These are phyloP conservation scores for Tringa solitaria DNA, from an alignment of 2,113 vertebrate genomes.

Conservation along the genomic window DNA sequence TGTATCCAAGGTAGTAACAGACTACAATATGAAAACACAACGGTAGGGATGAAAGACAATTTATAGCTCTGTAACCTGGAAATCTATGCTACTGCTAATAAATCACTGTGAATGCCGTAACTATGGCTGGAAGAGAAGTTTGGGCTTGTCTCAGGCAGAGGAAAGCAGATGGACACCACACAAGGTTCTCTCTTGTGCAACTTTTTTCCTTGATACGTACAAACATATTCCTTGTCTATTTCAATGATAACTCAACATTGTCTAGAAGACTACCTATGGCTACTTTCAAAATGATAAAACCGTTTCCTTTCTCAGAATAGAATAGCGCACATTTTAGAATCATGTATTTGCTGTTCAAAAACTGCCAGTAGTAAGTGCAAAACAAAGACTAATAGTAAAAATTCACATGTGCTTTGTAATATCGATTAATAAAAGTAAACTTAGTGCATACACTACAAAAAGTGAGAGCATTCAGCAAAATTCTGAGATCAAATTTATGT, in stretches of 20 bases:
- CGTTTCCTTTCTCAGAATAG: neutral
- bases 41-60: neutral
- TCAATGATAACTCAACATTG: neutral
- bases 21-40: neutral
- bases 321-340: neutral
- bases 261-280: neutral
- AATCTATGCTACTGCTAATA: neutral
- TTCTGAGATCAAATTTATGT: neutral
- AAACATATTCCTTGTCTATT: neutral
- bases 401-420: neutral
- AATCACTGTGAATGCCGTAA: neutral
- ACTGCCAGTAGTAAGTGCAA: neutral
- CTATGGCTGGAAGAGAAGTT: neutral
- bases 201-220: neutral
- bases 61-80: neutral
- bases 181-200: neutral
- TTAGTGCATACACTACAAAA: neutral
- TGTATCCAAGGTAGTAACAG: neutral
- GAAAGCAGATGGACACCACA: neutral
- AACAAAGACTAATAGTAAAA: neutral
- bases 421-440: neutral
- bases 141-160: neutral
- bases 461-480: neutral
- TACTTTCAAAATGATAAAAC: neutral
- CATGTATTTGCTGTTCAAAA: neutral